Percentiles rank a stretch among this genome's conserved stretches.
Conservation (phyloP, 1,140 invertebrate genomes). For the Paralvinella palmiformis region DNA sequence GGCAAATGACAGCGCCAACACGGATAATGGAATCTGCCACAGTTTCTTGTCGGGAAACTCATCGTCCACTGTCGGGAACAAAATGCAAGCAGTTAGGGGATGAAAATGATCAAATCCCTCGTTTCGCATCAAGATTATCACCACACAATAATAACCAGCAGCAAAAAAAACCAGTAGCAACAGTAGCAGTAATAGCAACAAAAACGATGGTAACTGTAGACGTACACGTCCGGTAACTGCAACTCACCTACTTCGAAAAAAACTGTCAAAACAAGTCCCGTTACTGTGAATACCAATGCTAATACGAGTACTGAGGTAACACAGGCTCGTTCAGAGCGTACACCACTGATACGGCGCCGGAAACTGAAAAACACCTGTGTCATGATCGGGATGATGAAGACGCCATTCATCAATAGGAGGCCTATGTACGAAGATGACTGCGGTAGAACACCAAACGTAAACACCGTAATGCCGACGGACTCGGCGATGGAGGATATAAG, state of each 20-base stretch:
- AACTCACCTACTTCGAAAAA: neutral
- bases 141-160: no score
- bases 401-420: slow-evolving; percentile 2
- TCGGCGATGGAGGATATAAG: neutral
- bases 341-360: no score
- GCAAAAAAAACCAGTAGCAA: no score
- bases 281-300: neutral
- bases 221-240: no score
- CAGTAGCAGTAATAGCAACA: no score
- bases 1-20: neutral
- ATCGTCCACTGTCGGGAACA: no score
- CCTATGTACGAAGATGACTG: neutral
- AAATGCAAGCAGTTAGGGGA: no score
- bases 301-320: neutral
- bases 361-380: neutral
- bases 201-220: no score
- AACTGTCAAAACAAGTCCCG: neutral
- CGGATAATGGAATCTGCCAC: neutral
- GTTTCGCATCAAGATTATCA: no score
- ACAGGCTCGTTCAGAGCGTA: neutral
- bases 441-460: neutral
- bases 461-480: neutral
- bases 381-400: slow-evolving; percentile 2
- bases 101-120: no score
- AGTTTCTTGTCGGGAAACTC: no score